Evolutionary conservation across 2,113 vertebrate genomes (phyloP).

Genomic region (Elephantulus edwardii): DNA sequence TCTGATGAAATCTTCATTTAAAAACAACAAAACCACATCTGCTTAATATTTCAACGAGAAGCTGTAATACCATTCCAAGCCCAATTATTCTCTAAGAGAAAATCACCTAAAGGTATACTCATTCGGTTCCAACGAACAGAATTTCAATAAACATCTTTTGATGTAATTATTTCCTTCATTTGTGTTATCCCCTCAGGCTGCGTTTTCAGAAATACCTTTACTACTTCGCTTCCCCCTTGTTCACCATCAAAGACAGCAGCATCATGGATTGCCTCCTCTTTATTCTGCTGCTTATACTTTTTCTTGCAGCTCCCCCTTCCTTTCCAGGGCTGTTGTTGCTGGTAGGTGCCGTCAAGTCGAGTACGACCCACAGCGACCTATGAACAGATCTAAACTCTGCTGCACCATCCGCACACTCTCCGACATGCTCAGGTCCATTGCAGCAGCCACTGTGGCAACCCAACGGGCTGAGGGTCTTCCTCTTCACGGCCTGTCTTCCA

Average conservation of each 20-base stretch:
- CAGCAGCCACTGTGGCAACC: no score
- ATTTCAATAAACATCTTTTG: neutral
- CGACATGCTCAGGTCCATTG: no score
- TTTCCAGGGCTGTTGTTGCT: no score
- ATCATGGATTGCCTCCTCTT: neutral
- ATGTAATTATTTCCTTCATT: neutral
- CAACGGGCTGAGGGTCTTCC: no score
- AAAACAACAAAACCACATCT: neutral
- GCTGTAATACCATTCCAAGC: neutral
- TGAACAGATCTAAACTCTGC: no score
- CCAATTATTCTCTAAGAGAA: neutral
- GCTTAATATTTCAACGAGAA: neutral
- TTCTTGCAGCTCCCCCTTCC: neutral
- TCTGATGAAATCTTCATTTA: neutral
- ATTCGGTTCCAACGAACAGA: constrained; percentile 2
- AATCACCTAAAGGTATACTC: neutral
- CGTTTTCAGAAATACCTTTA: neutral
- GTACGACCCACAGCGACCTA: no score
- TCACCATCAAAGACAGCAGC: neutral
- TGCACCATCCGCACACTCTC: no score
- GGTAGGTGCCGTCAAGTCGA: no score
- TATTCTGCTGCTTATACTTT: neutral
- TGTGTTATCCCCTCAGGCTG: constrained; percentile 4
- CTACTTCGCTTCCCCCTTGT: neutral
- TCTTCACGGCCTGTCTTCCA: no score